These are phyloP conservation scores for Pelodytes ibericus DNA, from an alignment of 2,797 vertebrate genomes.

Conservation along the genomic window DNA sequence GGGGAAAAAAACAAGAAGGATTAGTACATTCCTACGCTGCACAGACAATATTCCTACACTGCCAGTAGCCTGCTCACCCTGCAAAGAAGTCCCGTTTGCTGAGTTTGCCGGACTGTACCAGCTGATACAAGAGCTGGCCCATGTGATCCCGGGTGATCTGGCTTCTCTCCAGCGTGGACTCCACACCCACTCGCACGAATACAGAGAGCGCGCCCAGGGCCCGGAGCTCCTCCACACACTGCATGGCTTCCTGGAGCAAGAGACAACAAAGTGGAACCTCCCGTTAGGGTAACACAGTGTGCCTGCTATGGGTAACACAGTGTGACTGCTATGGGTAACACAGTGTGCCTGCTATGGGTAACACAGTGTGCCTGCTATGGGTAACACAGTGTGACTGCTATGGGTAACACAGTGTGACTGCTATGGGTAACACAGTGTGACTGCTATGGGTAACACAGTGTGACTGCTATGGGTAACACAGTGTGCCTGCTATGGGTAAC, in stretches of 20 bases:
- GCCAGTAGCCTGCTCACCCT: constrained; percentile 77
- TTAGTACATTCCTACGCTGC: neutral
- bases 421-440: no score
- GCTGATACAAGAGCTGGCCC: constrained; percentile 90
- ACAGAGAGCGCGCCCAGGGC: constrained; percentile 77
- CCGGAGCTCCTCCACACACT: constrained; percentile 91
- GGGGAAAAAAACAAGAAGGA: neutral
- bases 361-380: no score
- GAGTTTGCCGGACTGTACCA: constrained; percentile 84
- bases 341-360: no score
- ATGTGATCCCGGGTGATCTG: constrained; percentile 95
- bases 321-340: no score
- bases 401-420: no score
- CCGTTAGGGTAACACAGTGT: neutral
- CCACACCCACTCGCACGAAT: constrained; percentile 91
- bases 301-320: neutral
- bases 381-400: no score
- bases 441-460: no score
- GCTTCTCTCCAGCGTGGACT: constrained; percentile 94
- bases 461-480: no score
- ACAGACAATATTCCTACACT: no score
- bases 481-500: no score
- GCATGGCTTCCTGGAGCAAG: constrained; percentile 84
- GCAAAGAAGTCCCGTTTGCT: constrained; percentile 87
- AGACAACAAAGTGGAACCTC: neutral